Evolutionary conservation across 2,797 vertebrate species (phyloP).

Genomic region (Xerus rutilus): DNA sequence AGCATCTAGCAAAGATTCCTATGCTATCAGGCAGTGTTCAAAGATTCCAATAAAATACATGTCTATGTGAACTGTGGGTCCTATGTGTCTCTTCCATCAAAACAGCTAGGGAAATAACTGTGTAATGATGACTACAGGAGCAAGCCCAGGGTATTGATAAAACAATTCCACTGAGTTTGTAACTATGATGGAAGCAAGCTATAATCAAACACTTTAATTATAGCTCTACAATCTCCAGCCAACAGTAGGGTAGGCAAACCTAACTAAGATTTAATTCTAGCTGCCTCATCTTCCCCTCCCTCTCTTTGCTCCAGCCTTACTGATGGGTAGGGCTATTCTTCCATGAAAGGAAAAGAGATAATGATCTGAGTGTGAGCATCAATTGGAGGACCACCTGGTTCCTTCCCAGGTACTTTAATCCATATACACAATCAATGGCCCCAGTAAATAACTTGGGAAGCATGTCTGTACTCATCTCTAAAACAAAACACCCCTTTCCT

Average conservation of each 20-base stretch:
- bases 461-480: not conserved
- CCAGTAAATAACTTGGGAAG: not conserved
- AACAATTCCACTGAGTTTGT: not conserved
- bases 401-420: not conserved
- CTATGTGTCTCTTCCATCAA: not conserved
- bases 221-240: not conserved
- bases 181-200: not conserved
- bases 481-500: not conserved
- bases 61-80: not conserved
- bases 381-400: not conserved
- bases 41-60: not conserved
- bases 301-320: not conserved
- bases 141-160: not conserved
- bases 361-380: not conserved
- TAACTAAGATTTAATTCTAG: not conserved
- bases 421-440: not conserved
- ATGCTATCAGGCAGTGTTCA: slow-evolving; percentile 6
- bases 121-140: not conserved
- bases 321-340: not conserved
- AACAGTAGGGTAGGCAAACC: not conserved
- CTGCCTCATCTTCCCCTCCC: not conserved
- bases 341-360: not conserved
- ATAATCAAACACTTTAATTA: not conserved
- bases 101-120: not conserved
- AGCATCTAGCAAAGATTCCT: slow-evolving; percentile 6